Conservation (phyloP, 1,140 invertebrate species). For the Agraylea sexmaculata region DNA sequence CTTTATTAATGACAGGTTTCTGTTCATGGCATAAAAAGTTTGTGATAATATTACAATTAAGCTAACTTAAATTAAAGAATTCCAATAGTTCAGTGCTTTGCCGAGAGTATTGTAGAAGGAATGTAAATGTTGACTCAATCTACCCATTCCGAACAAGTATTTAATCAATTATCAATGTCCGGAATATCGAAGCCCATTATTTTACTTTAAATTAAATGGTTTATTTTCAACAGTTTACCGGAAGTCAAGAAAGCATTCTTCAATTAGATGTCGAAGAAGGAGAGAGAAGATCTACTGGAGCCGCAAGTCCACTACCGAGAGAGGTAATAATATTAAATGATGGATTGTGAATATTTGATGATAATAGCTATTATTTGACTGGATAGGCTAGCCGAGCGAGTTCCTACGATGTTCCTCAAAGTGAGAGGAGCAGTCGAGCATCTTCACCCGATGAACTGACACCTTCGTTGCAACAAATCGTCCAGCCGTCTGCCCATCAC, state of each 20-base stretch:
- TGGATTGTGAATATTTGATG: not conserved
- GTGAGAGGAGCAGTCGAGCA: conserved; percentile 41
- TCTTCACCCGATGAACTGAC: conserved; percentile 45
- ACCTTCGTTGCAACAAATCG: conserved; percentile 27
- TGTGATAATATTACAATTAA: no score
- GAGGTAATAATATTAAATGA: conserved; percentile 10
- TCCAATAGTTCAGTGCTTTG: no score
- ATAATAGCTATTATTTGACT: conserved; percentile 1
- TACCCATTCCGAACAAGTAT: no score
- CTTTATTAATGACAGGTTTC: no score
- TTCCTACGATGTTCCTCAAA: conserved; percentile 34
- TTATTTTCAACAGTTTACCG: conserved; percentile 48
- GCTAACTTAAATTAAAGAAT: no score
- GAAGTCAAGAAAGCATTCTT: conserved; percentile 67
- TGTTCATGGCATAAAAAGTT: no score
- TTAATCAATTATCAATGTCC: no score
- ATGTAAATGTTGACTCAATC: no score
- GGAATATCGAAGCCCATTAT: no score
- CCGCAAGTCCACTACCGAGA: conserved; percentile 24
- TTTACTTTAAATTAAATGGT: conserved; percentile 2
- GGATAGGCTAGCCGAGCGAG: conserved; percentile 22
- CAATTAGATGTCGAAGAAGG: conserved; percentile 52
- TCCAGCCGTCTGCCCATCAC: conserved; percentile 3
- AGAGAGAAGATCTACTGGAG: conserved; percentile 23
- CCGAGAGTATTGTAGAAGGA: no score